Conservation (phyloP, 2,797 vertebrate genomes). For the Hephaestus fuliginosus region DNA sequence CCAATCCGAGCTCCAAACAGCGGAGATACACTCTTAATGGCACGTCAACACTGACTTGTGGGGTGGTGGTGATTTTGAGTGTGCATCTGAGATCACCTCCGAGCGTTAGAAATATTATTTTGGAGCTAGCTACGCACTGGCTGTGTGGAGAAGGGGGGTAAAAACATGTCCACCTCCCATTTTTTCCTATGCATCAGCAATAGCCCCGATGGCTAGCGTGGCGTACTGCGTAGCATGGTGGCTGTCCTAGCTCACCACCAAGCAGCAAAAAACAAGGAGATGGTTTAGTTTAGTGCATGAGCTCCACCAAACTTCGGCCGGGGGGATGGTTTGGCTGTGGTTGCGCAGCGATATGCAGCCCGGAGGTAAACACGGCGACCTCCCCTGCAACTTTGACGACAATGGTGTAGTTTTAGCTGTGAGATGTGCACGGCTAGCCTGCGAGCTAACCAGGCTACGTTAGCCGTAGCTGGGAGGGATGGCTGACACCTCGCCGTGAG, state of each 20-base stretch:
- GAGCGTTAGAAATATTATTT: slow-evolving; percentile 65
- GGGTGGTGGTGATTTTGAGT: not conserved
- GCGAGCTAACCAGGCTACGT: slow-evolving; percentile 74
- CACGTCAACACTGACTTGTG: not conserved
- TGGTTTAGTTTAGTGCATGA: slow-evolving; percentile 43
- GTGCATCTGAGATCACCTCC: slow-evolving; percentile 10
- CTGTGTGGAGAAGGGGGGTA: slow-evolving; percentile 72
- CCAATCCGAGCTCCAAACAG: slow-evolving; percentile 29
- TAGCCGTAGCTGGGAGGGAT: slow-evolving; percentile 54
- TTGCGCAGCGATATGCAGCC: not conserved
- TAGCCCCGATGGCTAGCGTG: slow-evolving; percentile 85
- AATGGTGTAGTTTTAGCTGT: slow-evolving; percentile 62
- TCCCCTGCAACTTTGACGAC: slow-evolving; percentile 57
- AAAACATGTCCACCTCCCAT: slow-evolving; percentile 90
- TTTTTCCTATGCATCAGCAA: slow-evolving; percentile 89
- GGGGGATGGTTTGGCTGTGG: slow-evolving; percentile 10
- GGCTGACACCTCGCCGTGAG: slow-evolving; percentile 64
- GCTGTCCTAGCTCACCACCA: slow-evolving; percentile 72
- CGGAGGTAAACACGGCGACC: slow-evolving; percentile 32
- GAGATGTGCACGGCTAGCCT: slow-evolving; percentile 72
- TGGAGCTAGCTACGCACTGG: slow-evolving; percentile 78
- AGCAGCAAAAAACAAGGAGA: slow-evolving; percentile 42
- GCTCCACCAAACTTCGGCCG: slow-evolving; percentile 46
- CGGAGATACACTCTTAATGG: not conserved
- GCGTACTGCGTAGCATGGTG: slow-evolving; percentile 85